A percentile compares a stretch with the other conserved stretches of the same genome.
Evolutionary conservation across 2,888 invertebrate genomes (phyloP).

Genomic region (Heliconius sara): DNA sequence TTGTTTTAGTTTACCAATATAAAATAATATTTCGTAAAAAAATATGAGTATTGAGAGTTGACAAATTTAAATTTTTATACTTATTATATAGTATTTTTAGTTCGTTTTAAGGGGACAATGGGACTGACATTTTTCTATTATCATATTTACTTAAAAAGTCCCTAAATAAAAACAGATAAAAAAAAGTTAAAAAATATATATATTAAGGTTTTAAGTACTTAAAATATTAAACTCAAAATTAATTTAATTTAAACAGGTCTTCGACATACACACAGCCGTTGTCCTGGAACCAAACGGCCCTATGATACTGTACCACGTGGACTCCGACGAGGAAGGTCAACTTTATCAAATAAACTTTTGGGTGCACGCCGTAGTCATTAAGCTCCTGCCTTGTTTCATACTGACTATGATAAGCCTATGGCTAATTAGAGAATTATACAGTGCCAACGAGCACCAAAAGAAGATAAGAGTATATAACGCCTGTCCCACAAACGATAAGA

Average conservation of each 20-base stretch:
- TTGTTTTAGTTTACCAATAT: too few species aligned
- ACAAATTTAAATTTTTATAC: too few species aligned
- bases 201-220: not conserved
- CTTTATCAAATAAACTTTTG: conserved; percentile 90
- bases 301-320: conserved; percentile 77
- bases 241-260: conserved; percentile 50
- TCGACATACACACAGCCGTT: conserved; percentile 77
- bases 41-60: too few species aligned
- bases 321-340: conserved; percentile 84
- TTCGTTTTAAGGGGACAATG: too few species aligned
- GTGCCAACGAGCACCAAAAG: conserved; percentile 87
- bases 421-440: conserved; percentile 88
- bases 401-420: conserved; percentile 89
- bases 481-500: conserved; percentile 72
- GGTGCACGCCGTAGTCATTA: conserved; percentile 91
- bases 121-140: too few species aligned
- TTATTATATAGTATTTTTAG: too few species aligned
- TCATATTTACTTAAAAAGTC: too few species aligned
- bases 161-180: too few species aligned
- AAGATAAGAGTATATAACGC: conserved; percentile 80
- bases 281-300: conserved; percentile 80
- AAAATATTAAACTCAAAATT: not conserved
- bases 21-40: too few species aligned
- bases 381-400: conserved; percentile 90
- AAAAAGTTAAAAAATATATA: too few species aligned